These are phyloP conservation scores for Brachymystax lenok DNA, from an alignment of 2,797 vertebrate species.

Conservation along the genomic window DNA sequence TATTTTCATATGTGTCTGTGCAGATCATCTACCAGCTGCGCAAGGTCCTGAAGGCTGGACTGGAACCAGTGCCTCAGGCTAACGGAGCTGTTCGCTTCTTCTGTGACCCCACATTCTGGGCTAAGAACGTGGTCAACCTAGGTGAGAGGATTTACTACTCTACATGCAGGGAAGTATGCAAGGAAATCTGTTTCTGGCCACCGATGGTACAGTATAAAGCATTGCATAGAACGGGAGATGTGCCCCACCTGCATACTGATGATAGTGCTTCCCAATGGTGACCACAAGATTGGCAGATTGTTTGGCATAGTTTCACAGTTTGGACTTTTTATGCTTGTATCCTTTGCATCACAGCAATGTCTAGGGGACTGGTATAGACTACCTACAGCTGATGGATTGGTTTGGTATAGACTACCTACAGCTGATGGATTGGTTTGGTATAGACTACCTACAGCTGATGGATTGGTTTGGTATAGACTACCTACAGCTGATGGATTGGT, in stretches of 20 bases:
- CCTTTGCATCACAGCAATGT: neutral
- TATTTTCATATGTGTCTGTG: neutral
- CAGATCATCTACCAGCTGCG: conserved; percentile 96
- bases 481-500: too few species aligned
- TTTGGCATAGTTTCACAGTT: neutral
- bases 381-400: too few species aligned
- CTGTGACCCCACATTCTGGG: conserved; percentile 98
- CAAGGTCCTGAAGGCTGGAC: conserved; percentile 90
- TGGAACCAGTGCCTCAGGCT: conserved; percentile 92
- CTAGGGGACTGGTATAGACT: too few species aligned
- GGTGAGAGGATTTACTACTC: conserved; percentile 74
- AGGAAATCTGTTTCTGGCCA: neutral
- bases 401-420: too few species aligned
- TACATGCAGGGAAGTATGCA: too few species aligned
- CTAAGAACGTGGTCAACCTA: conserved; percentile 97
- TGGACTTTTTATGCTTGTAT: neutral
- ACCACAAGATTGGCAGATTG: neutral
- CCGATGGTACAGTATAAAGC: neutral
- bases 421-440: too few species aligned
- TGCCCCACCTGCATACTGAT: neutral
- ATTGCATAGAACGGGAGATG: neutral
- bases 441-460: too few species aligned
- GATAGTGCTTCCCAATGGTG: neutral
- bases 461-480: too few species aligned
- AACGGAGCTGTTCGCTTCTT: conserved; percentile 96